Evolutionary conservation across 2,113 vertebrate genomes (phyloP), one percentile per base, ranked within the genome.

Genomic region (Nesoenas mayeri): DNA sequence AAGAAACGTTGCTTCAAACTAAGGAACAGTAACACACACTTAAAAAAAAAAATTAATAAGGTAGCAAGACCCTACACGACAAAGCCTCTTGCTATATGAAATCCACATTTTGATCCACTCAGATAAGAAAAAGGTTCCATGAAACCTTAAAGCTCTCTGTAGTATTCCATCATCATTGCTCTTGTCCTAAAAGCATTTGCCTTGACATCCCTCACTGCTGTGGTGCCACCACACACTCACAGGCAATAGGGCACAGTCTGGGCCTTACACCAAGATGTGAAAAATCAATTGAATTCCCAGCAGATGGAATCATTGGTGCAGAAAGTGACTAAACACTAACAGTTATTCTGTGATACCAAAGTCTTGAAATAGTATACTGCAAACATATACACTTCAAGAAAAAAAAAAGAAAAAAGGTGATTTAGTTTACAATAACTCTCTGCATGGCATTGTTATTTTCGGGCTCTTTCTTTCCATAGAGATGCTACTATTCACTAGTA

Each of bases 151-250:
- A 93, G 28, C 72, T 91, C 48, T 95, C 51, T 62, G 77, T 92
- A 77, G 65, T 69, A 72, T 91, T 93, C n/a, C 25, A 53, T 65
- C 77, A 71, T 40, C 26, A 15, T 6, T 93, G 50, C 40, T 84
- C 48, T 80, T 79, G 66, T 87, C 77, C 95, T 94, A 95, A 95
- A 96, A 97, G 92, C 82, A 21, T 94, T 90, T 86, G 54, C 50
- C 62, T 84, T 95, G 75, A 96, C 96, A 96, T 96, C 17, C 71
- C 62, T 74, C 44, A 7, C 34, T 88, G 60, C 26, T 36, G 17
- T 47, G 38, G 36, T 91, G 79, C 79, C 84, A 85, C 91, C 69
- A 29, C 74, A 84, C 69, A 29, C 88, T 94, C 15, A 0, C 53
- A 91, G 91, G 93, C 92, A 96, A 94, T 4, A 84, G 87, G 89